Percentiles rank a stretch among this genome's conserved stretches.
Evolutionary conservation across 2,113 vertebrate genomes (phyloP).

Genomic region (Psittacula cyanocephala): DNA sequence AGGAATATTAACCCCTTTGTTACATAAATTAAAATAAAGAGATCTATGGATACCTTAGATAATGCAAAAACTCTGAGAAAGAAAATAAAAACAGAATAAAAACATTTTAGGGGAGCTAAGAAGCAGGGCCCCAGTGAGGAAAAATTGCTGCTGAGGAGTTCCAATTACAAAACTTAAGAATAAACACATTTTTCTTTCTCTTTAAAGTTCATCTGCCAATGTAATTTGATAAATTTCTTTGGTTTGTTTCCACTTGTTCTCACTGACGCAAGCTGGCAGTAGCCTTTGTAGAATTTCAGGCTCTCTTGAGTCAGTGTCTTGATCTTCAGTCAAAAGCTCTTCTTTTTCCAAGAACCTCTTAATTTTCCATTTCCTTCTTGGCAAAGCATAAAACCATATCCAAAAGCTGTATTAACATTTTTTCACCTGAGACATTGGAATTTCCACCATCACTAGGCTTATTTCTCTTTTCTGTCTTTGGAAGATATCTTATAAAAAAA

Average conservation of each 20-base stretch:
- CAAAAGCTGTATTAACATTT: conserved; percentile 39
- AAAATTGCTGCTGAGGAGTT: not conserved
- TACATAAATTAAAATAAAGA: conserved; percentile 9
- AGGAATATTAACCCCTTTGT: conserved; percentile 37
- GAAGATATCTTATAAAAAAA: conserved; percentile 8
- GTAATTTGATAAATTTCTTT: conserved; percentile 59
- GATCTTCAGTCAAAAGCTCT: conserved; percentile 67
- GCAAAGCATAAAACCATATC: not conserved
- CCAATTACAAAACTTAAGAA: conserved; percentile 52
- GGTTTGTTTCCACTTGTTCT: conserved; percentile 68
- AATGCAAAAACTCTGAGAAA: not conserved
- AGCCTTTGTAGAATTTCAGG: conserved; percentile 48
- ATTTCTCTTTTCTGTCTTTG: conserved; percentile 4
- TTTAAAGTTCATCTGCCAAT: conserved; percentile 28
- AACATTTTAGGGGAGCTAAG: not conserved
- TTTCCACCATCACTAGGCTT: not conserved
- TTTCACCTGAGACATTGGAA: conserved; percentile 44
- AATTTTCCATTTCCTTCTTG: conserved; percentile 64
- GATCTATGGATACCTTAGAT: not conserved
- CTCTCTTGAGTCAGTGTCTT: conserved; percentile 53
- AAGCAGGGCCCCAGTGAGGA: not conserved
- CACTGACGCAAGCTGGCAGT: conserved; percentile 66
- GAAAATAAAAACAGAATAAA: not conserved
- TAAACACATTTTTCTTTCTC: conserved; percentile 34
- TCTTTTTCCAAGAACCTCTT: conserved; percentile 59